Conservation (phyloP, 2,888 invertebrate species). For the Argyresthia albistria region DNA sequence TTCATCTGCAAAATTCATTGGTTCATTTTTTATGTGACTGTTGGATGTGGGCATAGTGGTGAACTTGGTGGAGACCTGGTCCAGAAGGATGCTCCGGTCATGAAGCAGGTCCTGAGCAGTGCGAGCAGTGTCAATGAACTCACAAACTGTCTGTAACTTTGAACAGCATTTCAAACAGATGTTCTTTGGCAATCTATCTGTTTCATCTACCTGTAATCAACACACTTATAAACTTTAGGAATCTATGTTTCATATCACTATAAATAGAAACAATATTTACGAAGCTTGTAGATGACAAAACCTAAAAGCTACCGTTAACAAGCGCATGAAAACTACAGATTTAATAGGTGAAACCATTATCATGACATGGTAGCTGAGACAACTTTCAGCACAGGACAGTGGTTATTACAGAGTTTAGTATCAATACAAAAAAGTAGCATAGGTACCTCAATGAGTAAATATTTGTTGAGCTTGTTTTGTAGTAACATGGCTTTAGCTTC, state of each 20-base stretch:
- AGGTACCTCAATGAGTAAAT: constrained; percentile 76
- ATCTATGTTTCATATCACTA: not conserved
- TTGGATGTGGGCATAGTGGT: constrained; percentile 9
- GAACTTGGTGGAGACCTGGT: constrained; percentile 42
- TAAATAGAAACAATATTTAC: too few relatives aligned
- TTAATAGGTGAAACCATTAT: too few relatives aligned
- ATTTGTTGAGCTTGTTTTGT: constrained; percentile 77
- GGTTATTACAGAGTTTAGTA: not conserved
- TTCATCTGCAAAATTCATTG: constrained; percentile 19
- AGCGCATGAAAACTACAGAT: too few relatives aligned
- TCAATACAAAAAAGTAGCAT: not conserved
- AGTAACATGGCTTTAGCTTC: constrained; percentile 77
- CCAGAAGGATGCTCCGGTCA: constrained; percentile 38
- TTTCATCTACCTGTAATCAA: constrained; percentile 71
- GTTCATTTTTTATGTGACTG: constrained; percentile 18
- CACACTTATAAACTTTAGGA: not conserved
- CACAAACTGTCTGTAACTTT: constrained; percentile 76
- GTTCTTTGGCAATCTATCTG: constrained; percentile 79
- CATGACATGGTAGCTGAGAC: not conserved
- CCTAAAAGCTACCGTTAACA: too few relatives aligned
- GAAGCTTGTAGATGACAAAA: too few relatives aligned
- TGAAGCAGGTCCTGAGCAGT: constrained; percentile 75
- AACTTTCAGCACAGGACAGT: too few relatives aligned
- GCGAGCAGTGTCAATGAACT: constrained; percentile 77
- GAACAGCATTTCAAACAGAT: constrained; percentile 77